Percentiles rank a stretch among this genome's conserved stretches.
These are phyloP conservation scores for Dexiosoma caninum DNA, from an alignment of 2,888 invertebrate species.

Conservation along the genomic window DNA sequence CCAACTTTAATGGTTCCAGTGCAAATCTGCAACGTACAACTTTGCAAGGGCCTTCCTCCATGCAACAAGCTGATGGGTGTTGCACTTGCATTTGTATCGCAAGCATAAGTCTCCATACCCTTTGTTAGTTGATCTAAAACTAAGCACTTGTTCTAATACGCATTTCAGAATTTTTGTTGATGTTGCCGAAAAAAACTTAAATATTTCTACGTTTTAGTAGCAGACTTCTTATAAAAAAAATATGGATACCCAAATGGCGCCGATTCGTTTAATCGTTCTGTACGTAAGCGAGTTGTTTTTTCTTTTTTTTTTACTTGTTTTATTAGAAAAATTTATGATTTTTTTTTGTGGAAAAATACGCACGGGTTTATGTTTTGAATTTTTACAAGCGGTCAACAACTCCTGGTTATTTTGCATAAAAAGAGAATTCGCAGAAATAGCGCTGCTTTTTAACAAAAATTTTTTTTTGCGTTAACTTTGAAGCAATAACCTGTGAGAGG, in stretches of 20 bases:
- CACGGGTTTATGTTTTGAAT: neutral
- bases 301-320: neutral
- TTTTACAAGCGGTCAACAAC: slow-evolving; percentile 17
- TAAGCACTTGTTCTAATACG: neutral
- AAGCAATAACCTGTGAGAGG: neutral
- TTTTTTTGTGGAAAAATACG: neutral
- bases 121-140: too few relatives aligned
- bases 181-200: neutral
- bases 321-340: neutral
- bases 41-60: too few relatives aligned
- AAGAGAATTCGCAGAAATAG: neutral
- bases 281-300: neutral
- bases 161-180: neutral
- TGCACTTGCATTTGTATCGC: too few relatives aligned
- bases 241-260: too few relatives aligned
- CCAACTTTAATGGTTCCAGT: too few relatives aligned
- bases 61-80: too few relatives aligned
- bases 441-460: neutral
- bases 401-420: neutral
- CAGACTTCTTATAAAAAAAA: neutral
- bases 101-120: too few relatives aligned
- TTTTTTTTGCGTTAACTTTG: neutral
- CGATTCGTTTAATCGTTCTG: too few relatives aligned
- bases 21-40: too few relatives aligned
- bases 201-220: neutral